These are phyloP conservation scores for Spilogale gracilis DNA, from an alignment of 2,113 vertebrate genomes.

Conservation along the genomic window DNA sequence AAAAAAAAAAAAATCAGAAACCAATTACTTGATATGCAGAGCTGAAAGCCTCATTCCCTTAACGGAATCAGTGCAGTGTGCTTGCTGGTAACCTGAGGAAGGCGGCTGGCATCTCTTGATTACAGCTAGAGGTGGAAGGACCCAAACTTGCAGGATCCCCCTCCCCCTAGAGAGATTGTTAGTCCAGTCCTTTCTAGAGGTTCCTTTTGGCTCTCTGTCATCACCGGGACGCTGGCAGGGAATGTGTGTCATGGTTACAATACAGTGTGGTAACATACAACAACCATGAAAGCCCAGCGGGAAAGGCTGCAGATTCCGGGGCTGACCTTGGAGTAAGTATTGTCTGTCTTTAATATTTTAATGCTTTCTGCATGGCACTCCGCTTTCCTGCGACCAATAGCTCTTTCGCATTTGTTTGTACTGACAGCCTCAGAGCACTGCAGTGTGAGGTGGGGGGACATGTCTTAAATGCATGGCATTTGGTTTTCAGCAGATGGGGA, in stretches of 20 bases:
- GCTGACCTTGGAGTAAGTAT: conserved; percentile 99
- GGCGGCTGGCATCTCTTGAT: conserved; percentile 89
- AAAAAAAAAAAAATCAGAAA: conserved; percentile 77
- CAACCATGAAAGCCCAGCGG: conserved; percentile 99
- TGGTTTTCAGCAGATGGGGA: conserved; percentile 84
- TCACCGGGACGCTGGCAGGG: conserved; percentile 91
- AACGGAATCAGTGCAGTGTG: conserved; percentile 70
- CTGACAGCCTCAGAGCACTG: conserved; percentile 86
- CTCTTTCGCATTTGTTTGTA: conserved; percentile 85
- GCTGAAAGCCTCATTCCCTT: conserved; percentile 79
- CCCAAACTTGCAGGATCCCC: conserved; percentile 89
- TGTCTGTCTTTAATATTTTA: conserved; percentile 91
- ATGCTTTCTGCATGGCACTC: conserved; percentile 89
- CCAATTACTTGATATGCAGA: conserved; percentile 84
- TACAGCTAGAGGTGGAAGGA: conserved; percentile 93
- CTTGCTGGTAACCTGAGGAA: conserved; percentile 79
- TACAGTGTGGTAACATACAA: conserved; percentile 92
- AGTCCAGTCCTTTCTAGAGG: conserved; percentile 92
- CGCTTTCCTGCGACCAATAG: conserved; percentile 84
- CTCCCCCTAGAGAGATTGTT: conserved; percentile 87
- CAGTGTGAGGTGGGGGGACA: conserved; percentile 90
- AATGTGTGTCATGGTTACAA: conserved; percentile 96
- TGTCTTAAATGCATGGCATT: conserved; percentile 88
- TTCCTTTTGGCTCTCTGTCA: conserved; percentile 94
- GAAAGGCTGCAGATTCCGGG: conserved; percentile 99